Percentiles rank a stretch among this genome's conserved stretches.
phyloP scores from a whole-genome alignment of 2,113 vertebrate genomes.

The Anser cygnoides region DNA sequence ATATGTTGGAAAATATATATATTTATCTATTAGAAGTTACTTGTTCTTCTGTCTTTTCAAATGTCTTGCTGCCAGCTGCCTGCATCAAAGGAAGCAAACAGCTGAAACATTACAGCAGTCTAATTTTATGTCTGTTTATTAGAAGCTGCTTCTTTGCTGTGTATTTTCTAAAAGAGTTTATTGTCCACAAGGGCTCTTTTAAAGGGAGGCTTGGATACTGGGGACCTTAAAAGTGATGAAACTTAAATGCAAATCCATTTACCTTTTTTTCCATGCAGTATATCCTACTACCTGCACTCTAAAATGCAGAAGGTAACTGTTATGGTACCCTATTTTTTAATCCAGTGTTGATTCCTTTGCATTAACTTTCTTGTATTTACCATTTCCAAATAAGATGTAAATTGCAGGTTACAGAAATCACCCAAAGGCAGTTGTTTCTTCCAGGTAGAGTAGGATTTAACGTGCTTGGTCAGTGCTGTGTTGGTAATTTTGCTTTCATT shows the following conservation, averaged over 20 bases:
- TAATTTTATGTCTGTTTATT: conserved; percentile 48
- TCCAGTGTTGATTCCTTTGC: neutral
- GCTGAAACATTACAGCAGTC: conserved; percentile 50
- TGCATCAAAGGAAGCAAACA: conserved; percentile 19
- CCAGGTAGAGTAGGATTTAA: neutral
- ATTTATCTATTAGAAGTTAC: conserved; percentile 35
- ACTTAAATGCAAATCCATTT: conserved; percentile 55
- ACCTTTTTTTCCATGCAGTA: conserved; percentile 30
- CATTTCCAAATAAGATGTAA: conserved; percentile 25
- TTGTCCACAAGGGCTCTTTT: conserved; percentile 49
- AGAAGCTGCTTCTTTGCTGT: conserved; percentile 19
- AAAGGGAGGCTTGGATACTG: neutral
- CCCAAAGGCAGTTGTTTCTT: neutral
- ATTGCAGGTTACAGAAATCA: neutral
- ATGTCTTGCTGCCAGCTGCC: conserved; percentile 37
- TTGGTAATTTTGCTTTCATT: conserved; percentile 57
- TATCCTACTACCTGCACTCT: neutral
- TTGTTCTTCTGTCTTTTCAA: conserved; percentile 29
- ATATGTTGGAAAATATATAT: neutral
- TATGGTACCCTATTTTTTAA: neutral
- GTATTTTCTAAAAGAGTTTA: conserved; percentile 50
- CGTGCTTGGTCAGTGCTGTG: neutral
- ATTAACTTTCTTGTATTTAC: neutral
- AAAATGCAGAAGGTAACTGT: neutral
- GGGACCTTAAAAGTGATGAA: conserved; percentile 45